phyloP scores from a whole-genome alignment of 1,140 invertebrate species.

The Ylistrum balloti region DNA sequence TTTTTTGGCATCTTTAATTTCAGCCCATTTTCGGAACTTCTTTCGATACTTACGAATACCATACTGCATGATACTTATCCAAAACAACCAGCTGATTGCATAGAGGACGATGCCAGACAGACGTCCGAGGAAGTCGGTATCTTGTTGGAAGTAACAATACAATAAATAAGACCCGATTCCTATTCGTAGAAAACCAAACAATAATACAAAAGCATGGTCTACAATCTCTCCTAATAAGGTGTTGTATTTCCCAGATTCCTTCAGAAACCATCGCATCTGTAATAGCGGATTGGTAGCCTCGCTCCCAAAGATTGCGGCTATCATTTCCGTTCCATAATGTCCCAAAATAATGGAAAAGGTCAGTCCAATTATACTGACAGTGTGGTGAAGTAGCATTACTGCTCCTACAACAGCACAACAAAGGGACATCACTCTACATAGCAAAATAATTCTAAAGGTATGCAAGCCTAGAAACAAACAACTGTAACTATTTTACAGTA shows the following conservation, averaged over 20 bases:
- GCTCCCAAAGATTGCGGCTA: conserved; percentile 79
- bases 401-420: conserved; percentile 69
- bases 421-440: not conserved
- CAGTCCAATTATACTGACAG: conserved; percentile 76
- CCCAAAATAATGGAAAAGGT: conserved; percentile 68
- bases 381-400: conserved; percentile 80
- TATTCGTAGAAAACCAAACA: conserved; percentile 78
- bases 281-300: conserved; percentile 82
- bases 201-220: conserved; percentile 76
- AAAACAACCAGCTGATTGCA: conserved; percentile 78
- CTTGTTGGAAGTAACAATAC: conserved; percentile 75
- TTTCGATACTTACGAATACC: conserved; percentile 75
- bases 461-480: no score
- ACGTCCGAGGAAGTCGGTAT: conserved; percentile 75
- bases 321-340: conserved; percentile 79
- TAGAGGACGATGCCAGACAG: conserved; percentile 76
- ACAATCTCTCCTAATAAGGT: conserved; percentile 72
- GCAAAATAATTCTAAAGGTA: not conserved
- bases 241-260: conserved; percentile 69
- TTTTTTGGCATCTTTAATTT: not conserved
- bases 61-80: conserved; percentile 77
- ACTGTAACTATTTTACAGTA: no score
- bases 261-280: conserved; percentile 81
- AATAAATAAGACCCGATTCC: conserved; percentile 75
- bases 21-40: conserved; percentile 56